These are phyloP conservation scores for Eleutherodactylus coqui DNA, from an alignment of 2,797 vertebrate species.

Conservation along the genomic window DNA sequence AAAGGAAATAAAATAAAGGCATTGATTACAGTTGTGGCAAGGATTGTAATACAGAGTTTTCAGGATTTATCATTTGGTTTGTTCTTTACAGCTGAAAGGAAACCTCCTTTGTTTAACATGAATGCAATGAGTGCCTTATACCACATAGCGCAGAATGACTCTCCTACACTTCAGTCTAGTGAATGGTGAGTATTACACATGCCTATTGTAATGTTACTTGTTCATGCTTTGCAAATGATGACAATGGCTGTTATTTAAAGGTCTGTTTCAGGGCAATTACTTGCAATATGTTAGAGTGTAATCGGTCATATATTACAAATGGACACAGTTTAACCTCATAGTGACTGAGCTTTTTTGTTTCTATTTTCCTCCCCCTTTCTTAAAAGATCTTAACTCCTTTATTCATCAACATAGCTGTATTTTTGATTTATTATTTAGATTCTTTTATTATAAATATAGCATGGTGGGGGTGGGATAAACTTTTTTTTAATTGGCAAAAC, in stretches of 20 bases:
- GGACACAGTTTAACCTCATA: too few species aligned
- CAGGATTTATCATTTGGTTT: constrained; percentile 5
- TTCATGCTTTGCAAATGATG: background rate
- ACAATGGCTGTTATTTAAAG: background rate
- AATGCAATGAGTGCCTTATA: constrained; percentile 99
- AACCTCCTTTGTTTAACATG: constrained; percentile 99
- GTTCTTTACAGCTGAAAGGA: constrained; percentile 90
- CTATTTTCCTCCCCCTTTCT: too few species aligned
- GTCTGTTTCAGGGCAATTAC: too few species aligned
- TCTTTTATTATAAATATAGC: too few species aligned
- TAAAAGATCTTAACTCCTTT: too few species aligned
- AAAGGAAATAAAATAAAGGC: background rate
- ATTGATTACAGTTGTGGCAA: constrained; percentile 2
- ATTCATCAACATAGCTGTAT: too few species aligned
- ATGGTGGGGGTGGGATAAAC: too few species aligned
- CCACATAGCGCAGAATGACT: constrained; percentile 99
- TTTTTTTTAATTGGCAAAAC: too few species aligned
- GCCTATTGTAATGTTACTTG: background rate
- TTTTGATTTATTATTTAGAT: too few species aligned
- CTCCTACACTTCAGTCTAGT: constrained; percentile 92
- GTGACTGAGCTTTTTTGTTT: too few species aligned
- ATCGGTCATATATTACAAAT: background rate
- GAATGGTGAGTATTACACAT: constrained; percentile 89
- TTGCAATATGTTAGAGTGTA: background rate
- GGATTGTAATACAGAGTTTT: background rate